phyloP scores from a whole-genome alignment of 2,113 vertebrate genomes.

The Myiopsitta monachus region DNA sequence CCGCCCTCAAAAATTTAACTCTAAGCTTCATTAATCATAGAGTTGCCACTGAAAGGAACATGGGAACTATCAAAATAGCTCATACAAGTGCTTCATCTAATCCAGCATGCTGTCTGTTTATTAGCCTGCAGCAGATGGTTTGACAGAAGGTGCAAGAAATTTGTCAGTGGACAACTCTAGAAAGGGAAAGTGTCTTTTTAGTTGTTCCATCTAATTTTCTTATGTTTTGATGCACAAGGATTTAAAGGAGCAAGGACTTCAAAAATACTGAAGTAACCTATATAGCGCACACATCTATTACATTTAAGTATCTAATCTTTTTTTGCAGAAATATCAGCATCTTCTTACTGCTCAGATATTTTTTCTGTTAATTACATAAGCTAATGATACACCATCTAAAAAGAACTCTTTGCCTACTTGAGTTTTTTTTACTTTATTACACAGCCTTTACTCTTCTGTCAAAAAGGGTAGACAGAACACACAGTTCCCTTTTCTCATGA shows the following conservation, averaged over 20 bases:
- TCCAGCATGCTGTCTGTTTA: background rate
- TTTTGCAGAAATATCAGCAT: background rate
- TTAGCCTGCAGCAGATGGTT: constrained; percentile 57
- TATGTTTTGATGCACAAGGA: background rate
- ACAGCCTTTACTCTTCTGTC: background rate
- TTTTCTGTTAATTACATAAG: constrained; percentile 1
- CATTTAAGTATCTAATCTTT: background rate
- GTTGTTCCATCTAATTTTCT: background rate
- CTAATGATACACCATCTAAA: background rate
- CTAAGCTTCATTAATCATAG: constrained; percentile 6
- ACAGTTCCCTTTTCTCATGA: background rate
- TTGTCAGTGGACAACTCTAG: background rate
- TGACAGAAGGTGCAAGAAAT: constrained; percentile 66
- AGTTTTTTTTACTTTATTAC: background rate
- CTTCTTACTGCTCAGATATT: background rate
- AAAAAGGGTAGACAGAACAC: background rate
- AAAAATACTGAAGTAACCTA: background rate
- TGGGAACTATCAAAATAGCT: constrained; percentile 33
- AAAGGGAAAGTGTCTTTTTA: background rate
- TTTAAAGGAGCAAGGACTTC: background rate
- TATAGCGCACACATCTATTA: background rate
- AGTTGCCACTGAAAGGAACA: constrained; percentile 6
- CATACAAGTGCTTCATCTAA: background rate
- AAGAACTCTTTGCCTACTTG: background rate
- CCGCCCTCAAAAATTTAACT: background rate